Percentiles rank a stretch among this genome's conserved stretches.
Evolutionary conservation across 2,113 vertebrate genomes (phyloP).

Genomic region (Vireo altiloquus): DNA sequence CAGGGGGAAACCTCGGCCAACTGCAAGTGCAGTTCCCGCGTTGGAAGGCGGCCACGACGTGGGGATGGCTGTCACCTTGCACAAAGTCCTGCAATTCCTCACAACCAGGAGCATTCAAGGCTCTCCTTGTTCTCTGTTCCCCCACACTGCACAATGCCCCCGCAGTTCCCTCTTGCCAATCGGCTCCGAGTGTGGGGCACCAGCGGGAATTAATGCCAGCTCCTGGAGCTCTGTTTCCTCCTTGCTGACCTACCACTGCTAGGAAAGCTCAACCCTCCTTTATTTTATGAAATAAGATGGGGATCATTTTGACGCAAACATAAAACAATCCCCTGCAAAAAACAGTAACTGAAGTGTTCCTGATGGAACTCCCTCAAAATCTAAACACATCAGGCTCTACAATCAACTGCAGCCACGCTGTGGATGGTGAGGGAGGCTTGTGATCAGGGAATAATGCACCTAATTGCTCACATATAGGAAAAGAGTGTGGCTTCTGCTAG

Average conservation of each 20-base stretch:
- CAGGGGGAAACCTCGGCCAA: not conserved
- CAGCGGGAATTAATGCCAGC: not conserved
- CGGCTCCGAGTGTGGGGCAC: not conserved
- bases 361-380: not conserved
- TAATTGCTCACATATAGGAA: not conserved
- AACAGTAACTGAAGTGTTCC: not conserved
- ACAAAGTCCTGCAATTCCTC: constrained; percentile 42
- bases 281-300: not conserved
- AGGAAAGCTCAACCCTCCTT: not conserved
- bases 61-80: not conserved
- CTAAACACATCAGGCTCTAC: not conserved
- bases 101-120: constrained; percentile 8
- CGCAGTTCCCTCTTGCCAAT: not conserved
- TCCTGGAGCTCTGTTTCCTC: not conserved
- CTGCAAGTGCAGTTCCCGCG: not conserved
- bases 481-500: not conserved
- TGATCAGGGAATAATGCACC: not conserved
- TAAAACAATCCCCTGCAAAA: not conserved
- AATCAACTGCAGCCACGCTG: not conserved
- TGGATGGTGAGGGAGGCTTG: not conserved
- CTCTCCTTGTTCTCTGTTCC: not conserved
- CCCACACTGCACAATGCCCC: not conserved
- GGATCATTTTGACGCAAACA: not conserved
- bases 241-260: not conserved
- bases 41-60: not conserved